Percentiles rank a stretch among this genome's conserved stretches.
Conservation (phyloP, 2,888 invertebrate species). For the Eledona agricola region DNA sequence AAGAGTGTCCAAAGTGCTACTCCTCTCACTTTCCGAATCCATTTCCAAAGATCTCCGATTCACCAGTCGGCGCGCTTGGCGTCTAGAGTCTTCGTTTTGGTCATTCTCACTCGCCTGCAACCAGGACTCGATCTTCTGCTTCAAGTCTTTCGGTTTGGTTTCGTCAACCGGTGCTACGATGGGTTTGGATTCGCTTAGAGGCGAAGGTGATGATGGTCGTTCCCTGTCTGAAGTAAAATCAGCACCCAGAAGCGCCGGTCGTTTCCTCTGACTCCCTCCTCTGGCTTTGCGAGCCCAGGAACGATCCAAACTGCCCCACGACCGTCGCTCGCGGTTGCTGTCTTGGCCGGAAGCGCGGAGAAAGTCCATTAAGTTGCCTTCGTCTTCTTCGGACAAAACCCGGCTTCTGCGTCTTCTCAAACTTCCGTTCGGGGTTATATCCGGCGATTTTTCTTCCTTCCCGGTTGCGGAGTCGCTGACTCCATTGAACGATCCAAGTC, state of each 20-base stretch:
- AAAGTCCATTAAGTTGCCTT: constrained; percentile 87
- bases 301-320: constrained; percentile 88
- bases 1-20: constrained; percentile 76
- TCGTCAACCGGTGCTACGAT: constrained; percentile 69
- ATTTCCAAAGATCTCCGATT: constrained; percentile 84
- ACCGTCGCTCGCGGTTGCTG: constrained; percentile 78
- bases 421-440: constrained; percentile 90
- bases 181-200: constrained; percentile 68
- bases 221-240: constrained; percentile 79
- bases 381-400: constrained; percentile 83
- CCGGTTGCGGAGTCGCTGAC: constrained; percentile 51
- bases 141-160: constrained; percentile 76
- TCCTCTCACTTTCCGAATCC: constrained; percentile 88
- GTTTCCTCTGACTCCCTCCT: constrained; percentile 75
- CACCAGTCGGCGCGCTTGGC: constrained; percentile 72
- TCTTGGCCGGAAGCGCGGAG: constrained; percentile 80
- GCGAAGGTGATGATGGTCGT: constrained; percentile 74
- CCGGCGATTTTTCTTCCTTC: constrained; percentile 69
- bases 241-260: constrained; percentile 79
- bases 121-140: constrained; percentile 92
- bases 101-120: constrained; percentile 87
- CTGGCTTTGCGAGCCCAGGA: constrained; percentile 86
- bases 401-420: constrained; percentile 82
- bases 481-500: constrained; percentile 72
- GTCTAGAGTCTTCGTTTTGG: constrained; percentile 74